A percentile compares a stretch with the other conserved stretches of the same genome.
Evolutionary conservation across 2,113 vertebrate species (phyloP).

Genomic region (Ochotona princeps): DNA sequence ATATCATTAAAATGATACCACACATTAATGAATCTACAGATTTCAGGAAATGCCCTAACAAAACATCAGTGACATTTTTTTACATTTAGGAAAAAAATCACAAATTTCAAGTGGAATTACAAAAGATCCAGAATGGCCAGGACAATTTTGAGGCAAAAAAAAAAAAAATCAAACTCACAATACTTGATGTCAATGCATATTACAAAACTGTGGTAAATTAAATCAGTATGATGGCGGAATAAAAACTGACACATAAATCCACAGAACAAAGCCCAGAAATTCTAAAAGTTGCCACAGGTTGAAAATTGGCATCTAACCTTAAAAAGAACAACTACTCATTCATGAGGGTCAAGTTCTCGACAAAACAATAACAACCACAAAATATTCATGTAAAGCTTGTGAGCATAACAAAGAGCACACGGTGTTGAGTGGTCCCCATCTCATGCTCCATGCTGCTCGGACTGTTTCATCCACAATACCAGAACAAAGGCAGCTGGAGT

Average conservation of each 20-base stretch:
- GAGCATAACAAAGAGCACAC: not conserved
- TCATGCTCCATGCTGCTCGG: constrained; percentile 79
- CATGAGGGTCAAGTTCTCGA: not conserved
- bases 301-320: not conserved
- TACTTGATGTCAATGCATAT: too few relatives aligned
- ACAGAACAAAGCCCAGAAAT: not conserved
- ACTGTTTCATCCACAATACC: constrained; percentile 57
- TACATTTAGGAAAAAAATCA: too few relatives aligned
- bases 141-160: too few relatives aligned
- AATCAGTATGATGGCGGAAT: not conserved
- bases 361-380: not conserved
- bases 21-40: too few relatives aligned
- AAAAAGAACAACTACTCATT: not conserved
- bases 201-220: not conserved
- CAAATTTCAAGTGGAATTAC: too few relatives aligned
- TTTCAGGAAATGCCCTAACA: too few relatives aligned
- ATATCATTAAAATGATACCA: too few relatives aligned
- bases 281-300: not conserved
- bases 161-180: too few relatives aligned
- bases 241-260: too few relatives aligned
- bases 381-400: not conserved
- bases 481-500: not conserved
- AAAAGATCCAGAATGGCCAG: too few relatives aligned
- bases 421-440: not conserved
- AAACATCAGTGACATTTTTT: too few relatives aligned